Evolutionary conservation across 2,113 vertebrate species (phyloP), one percentile per base, ranked within the genome.

Genomic region (Indicator indicator): DNA sequence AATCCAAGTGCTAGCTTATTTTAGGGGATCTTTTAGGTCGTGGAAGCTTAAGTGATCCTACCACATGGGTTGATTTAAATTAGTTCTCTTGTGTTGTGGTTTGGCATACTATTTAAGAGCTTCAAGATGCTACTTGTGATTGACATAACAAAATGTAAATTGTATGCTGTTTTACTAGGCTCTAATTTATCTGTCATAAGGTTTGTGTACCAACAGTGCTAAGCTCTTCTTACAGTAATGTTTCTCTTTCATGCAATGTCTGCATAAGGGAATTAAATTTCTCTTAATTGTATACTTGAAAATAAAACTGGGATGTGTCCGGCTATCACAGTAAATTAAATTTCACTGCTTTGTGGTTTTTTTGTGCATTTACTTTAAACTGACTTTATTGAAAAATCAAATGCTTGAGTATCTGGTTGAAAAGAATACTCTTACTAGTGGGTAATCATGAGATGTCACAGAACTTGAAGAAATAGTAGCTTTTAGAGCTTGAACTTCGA

Each of bases 91-190:
- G 9, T 59, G 56, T 86, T 96, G 94, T 72, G 83, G 80, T 89
- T 95, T 96, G 79, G 56, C 7, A 16, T 77, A 40, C 73, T 95
- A 17, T 69, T 91, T 85, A 95, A 93, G 94, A 96, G 58, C 82
- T 60, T 95, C 28, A 33, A 95, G 94, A 95, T 92, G 92, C 88
- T 94, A 19, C 90, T 95, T 54, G 70, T 94, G 95, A 95, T 95
- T 94, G 96, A 94, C 89, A 85, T 69, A 92, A 89, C 91, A 97
- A 95, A 97, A 96, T 96, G 84, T 94, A 96, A 97, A 95, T 91
- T 97, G 85, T 68, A 94, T 90, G 70, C 96, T 97, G 69, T 72
- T 97, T 97, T 97, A 82, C 91, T 94, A 92, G 89, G 55, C 76
- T 94, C 94, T 92, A 91, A 94, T 96, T 97, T 94, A 94, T 97